Evolutionary conservation across 2,888 invertebrate genomes (phyloP).

Genomic region (Leptopilina syphax): DNA sequence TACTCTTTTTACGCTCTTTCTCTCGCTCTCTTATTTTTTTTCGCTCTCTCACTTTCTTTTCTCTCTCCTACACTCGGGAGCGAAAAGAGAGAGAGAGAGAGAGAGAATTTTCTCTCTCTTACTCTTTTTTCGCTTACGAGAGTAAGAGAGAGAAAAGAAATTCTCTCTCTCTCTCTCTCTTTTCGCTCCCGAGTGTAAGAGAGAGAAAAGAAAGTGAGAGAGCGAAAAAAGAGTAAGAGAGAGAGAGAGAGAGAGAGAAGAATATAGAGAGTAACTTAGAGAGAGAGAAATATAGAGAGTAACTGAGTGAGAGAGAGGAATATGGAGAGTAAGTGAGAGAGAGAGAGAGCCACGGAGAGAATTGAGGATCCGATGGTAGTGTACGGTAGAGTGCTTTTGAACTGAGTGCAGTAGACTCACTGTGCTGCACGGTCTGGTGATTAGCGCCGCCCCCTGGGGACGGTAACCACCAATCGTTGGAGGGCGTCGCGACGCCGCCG

Average conservation of each 20-base stretch:
- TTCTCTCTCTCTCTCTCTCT: too few relatives aligned
- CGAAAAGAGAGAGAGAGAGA: too few relatives aligned
- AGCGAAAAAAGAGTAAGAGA: background rate
- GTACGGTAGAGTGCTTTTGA: conserved; percentile 73
- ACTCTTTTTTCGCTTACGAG: too few relatives aligned
- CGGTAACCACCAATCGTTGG: conserved; percentile 75
- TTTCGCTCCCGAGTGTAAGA: too few relatives aligned
- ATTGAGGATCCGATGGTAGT: conserved; percentile 63
- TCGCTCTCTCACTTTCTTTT: too few relatives aligned
- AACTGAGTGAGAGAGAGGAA: conserved; percentile 32
- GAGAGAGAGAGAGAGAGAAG: background rate
- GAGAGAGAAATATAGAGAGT: conserved; percentile 10
- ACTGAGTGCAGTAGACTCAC: conserved; percentile 73
- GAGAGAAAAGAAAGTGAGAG: conserved; percentile 24
- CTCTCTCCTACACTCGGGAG: too few relatives aligned
- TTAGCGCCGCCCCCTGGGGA: conserved; percentile 76
- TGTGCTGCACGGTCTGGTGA: conserved; percentile 75
- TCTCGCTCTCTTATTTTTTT: conserved; percentile 47
- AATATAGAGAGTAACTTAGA: conserved; percentile 33
- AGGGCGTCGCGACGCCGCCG: conserved; percentile 75
- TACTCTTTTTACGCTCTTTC: conserved; percentile 49
- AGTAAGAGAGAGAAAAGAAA: too few relatives aligned
- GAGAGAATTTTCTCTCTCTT: too few relatives aligned
- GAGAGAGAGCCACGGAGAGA: conserved; percentile 32
- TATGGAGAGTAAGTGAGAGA: conserved; percentile 29